Conservation (phyloP, 2,797 vertebrate genomes). For the Eupleurogrammus muticus region DNA sequence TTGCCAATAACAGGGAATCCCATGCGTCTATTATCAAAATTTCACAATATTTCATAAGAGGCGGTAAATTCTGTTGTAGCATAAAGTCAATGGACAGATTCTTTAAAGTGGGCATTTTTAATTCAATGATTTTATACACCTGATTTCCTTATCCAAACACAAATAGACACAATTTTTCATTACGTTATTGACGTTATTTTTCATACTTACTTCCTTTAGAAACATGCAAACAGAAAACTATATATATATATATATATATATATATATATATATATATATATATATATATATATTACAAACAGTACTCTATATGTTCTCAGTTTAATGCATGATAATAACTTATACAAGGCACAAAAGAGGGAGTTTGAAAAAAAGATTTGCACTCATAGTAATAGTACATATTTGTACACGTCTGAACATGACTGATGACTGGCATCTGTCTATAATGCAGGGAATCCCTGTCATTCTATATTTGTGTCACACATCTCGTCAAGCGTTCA, state of each 20-base stretch:
- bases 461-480: no score
- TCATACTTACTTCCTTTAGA: not conserved
- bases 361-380: not conserved
- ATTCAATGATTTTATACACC: slow-evolving; percentile 32
- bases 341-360: slow-evolving; percentile 14
- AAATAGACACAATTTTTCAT: not conserved
- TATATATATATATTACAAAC: no score
- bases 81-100: slow-evolving; percentile 43
- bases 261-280: no score
- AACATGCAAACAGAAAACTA: not conserved
- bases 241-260: no score
- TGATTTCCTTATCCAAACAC: not conserved
- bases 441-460: no score
- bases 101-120: slow-evolving; percentile 17
- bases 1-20: slow-evolving; percentile 71
- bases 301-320: not conserved
- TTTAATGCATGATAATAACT: not conserved
- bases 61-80: slow-evolving; percentile 38
- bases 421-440: not conserved
- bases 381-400: not conserved
- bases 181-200: no score
- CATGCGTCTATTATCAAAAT: slow-evolving; percentile 66
- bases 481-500: no score
- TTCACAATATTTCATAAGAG: slow-evolving; percentile 59
- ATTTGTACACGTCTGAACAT: slow-evolving; percentile 6